Evolutionary conservation across 2,888 invertebrate species (phyloP), one percentile per base, ranked within the genome.

Genomic region (Quadroppia sp.): DNA sequence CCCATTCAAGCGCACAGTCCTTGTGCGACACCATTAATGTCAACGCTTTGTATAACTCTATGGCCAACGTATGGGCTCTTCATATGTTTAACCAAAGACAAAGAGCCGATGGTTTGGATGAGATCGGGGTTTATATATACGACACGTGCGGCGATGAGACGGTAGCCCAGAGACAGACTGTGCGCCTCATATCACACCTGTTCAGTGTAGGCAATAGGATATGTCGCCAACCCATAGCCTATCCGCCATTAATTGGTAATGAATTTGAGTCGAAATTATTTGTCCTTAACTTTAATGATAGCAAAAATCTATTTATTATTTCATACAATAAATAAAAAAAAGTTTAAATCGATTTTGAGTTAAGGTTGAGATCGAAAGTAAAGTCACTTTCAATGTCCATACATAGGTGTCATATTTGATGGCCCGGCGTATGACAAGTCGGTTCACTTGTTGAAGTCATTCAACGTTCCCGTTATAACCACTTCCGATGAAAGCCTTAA

Each of bases 1-100:
- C 61, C 32, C 61, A 64, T 32, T 64, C 36, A 32, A 64, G 61
- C 61, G 20, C 36, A 3, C n/a, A 32, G 11, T 64, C 61, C 2
- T 64, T 64, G 30, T 64, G 74, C 36, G 70, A 59, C 50, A 11
- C 32, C 48, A 53, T 74, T 53, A 69, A 64, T 56, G 25, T 48
- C n/a, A 45, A 48, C 42, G 69, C 30, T 25, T 75, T 77, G 0
- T 71, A 75, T n/a, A 71, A 75, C 11, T 76, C 76, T 20, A 76
- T 78, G 77, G 76, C 77, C 0, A 77, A 77, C 13, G 76, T 78
- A 1, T 78, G 78, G 78, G 75, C 77, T 1, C 75, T 76, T 0
- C 77, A 78, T 69, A 77, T 77, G 59, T 74, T 75, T 1, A 78
- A 78, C 48, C 74, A 74, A 28, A 40, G 45, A 36, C 75, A 76